phyloP scores from a whole-genome alignment of 1,140 invertebrate genomes.

The Euschistus heros region DNA sequence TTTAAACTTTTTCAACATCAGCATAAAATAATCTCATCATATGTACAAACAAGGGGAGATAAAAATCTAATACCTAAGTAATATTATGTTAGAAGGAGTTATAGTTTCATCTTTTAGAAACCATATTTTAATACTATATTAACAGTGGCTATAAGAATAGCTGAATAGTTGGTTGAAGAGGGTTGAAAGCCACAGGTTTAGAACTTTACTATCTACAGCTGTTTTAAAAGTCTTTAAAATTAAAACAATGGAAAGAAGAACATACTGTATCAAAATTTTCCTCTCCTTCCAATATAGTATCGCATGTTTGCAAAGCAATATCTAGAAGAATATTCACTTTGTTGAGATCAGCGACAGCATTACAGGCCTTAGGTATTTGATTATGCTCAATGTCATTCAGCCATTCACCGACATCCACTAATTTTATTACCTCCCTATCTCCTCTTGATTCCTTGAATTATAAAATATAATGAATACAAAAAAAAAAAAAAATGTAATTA shows the following conservation, averaged over 20 bases:
- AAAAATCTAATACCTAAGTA: too few species aligned
- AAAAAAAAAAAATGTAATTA: not conserved
- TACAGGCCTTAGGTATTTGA: slow-evolving; percentile 50
- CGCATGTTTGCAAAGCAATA: slow-evolving; percentile 50
- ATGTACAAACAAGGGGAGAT: too few species aligned
- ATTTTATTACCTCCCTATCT: slow-evolving; percentile 64
- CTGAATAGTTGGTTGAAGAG: too few species aligned
- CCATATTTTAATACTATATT: too few species aligned
- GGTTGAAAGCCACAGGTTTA: too few species aligned
- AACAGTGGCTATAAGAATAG: too few species aligned
- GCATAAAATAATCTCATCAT: too few species aligned
- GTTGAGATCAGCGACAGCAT: slow-evolving; percentile 49
- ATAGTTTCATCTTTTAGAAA: too few species aligned
- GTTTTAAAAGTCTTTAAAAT: too few species aligned
- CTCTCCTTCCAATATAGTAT: slow-evolving; percentile 43
- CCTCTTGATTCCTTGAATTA: slow-evolving; percentile 53
- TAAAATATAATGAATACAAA: slow-evolving; percentile 3
- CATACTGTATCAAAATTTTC: slow-evolving; percentile 40
- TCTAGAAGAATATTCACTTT: slow-evolving; percentile 53
- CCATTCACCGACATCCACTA: slow-evolving; percentile 65
- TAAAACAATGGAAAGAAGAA: not conserved
- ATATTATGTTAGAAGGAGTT: too few species aligned
- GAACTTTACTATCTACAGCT: too few species aligned
- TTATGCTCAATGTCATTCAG: slow-evolving; percentile 64
- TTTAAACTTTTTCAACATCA: too few species aligned